Base-by-base conservation (phyloP, 2,888 invertebrate genomes). In the Plagodis dolabraria region DNA sequence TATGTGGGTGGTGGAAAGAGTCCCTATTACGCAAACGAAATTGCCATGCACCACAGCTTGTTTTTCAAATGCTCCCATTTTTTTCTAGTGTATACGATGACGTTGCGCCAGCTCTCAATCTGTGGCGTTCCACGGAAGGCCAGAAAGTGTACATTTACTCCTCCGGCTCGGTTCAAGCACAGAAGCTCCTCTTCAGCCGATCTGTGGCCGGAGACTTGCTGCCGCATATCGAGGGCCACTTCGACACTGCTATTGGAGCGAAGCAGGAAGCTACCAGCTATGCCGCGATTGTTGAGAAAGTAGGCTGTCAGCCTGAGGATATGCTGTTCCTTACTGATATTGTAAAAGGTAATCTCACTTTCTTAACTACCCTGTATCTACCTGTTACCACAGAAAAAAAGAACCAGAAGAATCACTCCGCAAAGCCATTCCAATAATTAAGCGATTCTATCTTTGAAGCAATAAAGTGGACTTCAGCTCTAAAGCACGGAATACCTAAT, bases 131-230 rank as follows among this genome's bases (percentile, higher is more conserved):
- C 5, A 86, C 93, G 10, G 96, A 95, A 9, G 94, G 94, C 40
- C 94, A 94, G 63, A 91, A 90, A 68, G 91, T 99, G 50, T 98
- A 95, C 79, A 95, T 98, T 63, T 99, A 97, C 85, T 99, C 99
- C 0, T 98, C 98, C 34, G 99, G 98, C 48, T 98, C 98, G 56
- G 95, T 97, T 0, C 96, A 96, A 74, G 97, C 98, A 10, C 99
- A 99, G 84, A 96, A 97, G 80, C 93, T 98, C 8, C 93, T 99
- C 5, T 98, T 99, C 83, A 93, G 93, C 0, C 93, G 97, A 83
- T 95, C 97, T 4, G 87, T 92, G 12, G 93, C 94, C 47, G 99
- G 99, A 0, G 96, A 99, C 84, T 80, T 99, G 65, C 89, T 95
- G 71, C 94, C 95, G 46, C 85, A 90, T 56, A 94, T 99, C 59